Evolutionary conservation across 1,140 invertebrate genomes (phyloP).

Genomic region (Popillia japonica): DNA sequence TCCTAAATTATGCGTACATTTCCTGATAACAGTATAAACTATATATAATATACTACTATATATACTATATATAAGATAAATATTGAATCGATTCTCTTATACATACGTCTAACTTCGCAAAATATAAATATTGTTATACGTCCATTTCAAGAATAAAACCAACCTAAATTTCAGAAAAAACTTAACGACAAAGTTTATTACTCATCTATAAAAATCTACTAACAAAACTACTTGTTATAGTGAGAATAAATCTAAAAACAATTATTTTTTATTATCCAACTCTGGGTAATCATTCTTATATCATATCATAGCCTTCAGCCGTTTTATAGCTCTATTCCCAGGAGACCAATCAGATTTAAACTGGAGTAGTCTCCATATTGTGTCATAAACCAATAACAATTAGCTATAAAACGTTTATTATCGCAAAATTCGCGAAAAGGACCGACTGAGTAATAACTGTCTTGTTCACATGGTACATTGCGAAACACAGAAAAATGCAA

Average conservation of each 20-base stretch:
- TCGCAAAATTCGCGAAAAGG: conserved; percentile 29
- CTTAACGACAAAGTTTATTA: background rate
- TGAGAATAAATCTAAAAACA: conserved; percentile 49
- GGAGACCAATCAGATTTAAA: conserved; percentile 60
- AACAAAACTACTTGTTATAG: conserved; percentile 9
- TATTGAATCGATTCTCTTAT: too few species aligned
- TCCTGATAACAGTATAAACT: too few species aligned
- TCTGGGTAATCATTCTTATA: conserved; percentile 49
- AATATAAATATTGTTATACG: background rate
- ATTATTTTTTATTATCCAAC: conserved; percentile 56
- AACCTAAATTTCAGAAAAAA: background rate
- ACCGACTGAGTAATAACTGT: conserved; percentile 32
- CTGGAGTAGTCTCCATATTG: conserved; percentile 59
- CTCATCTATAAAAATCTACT: background rate
- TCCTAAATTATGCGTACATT: too few species aligned
- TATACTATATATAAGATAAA: too few species aligned
- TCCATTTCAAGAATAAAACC: background rate
- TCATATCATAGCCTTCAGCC: conserved; percentile 54
- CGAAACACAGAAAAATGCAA: conserved; percentile 6
- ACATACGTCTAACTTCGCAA: too few species aligned
- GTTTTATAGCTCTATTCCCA: conserved; percentile 57
- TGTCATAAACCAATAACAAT: conserved; percentile 61
- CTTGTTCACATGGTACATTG: conserved; percentile 29
- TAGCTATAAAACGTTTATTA: conserved; percentile 61
- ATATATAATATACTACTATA: too few species aligned